A percentile compares a stretch with the other conserved stretches of the same genome.
Evolutionary conservation across 1,140 invertebrate species (phyloP).

Genomic region (Drosophila lacertosa): DNA sequence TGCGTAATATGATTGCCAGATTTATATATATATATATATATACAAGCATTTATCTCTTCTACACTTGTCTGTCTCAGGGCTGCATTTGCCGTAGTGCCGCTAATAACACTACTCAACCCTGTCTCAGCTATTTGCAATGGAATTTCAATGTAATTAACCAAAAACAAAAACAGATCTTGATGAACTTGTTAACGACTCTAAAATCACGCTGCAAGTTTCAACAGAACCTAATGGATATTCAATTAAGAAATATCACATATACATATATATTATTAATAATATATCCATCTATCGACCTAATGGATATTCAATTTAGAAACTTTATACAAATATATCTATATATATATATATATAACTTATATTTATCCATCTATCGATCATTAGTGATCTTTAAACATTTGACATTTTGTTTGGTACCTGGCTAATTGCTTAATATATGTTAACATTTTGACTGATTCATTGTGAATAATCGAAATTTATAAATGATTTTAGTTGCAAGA

Average conservation of each 20-base stretch:
- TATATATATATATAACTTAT: no score
- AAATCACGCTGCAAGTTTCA: slow-evolving; percentile 22
- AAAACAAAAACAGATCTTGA: slow-evolving; percentile 10
- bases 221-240: background rate
- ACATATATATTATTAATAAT: no score
- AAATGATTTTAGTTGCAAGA: no score
- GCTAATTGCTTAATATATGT: no score
- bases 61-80: slow-evolving; percentile 27
- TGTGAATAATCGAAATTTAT: no score
- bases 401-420: no score
- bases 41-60: background rate
- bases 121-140: slow-evolving; percentile 25
- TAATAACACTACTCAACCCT: slow-evolving; percentile 36
- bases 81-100: slow-evolving; percentile 39
- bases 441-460: no score
- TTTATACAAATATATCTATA: no score
- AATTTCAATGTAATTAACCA: slow-evolving; percentile 26
- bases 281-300: background rate
- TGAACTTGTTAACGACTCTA: slow-evolving; percentile 22
- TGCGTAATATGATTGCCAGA: slow-evolving; percentile 57
- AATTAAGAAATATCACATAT: background rate
- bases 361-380: no score
- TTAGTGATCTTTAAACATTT: no score
- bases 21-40: slow-evolving; percentile 16
- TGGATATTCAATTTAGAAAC: background rate